These are phyloP conservation scores for Coelopa frigida DNA, from an alignment of 1,140 invertebrate species.

Conservation along the genomic window DNA sequence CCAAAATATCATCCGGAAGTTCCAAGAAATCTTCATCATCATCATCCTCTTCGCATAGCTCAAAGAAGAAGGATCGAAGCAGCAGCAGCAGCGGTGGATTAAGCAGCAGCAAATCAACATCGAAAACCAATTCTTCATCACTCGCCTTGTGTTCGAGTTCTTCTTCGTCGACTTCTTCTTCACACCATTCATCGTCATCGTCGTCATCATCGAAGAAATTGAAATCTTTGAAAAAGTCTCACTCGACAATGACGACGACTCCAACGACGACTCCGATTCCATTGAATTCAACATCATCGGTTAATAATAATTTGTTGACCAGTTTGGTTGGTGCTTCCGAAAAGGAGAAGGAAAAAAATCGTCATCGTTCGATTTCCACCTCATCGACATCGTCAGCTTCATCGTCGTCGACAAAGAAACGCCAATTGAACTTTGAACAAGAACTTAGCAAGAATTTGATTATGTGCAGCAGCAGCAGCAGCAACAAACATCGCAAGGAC, in stretches of 20 bases:
- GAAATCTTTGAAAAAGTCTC: conserved; percentile 5
- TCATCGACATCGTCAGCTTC: conserved; percentile 14
- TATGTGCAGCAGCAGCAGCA: conserved; percentile 24
- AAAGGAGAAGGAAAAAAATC: conserved; percentile 14
- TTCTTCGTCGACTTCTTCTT: too few species aligned
- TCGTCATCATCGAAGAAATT: too few species aligned
- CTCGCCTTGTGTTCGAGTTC: too few species aligned
- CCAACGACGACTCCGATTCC: too few species aligned
- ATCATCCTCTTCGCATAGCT: conserved; percentile 7
- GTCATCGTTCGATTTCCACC: conserved; percentile 31
- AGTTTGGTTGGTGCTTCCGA: too few species aligned
- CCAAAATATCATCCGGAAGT: conserved; percentile 7
- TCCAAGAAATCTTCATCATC: conserved; percentile 10
- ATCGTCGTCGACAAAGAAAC: conserved; percentile 20
- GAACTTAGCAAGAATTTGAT: conserved; percentile 29
- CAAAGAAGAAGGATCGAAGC: conserved; percentile 27
- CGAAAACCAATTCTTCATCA: conserved; percentile 3
- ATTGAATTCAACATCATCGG: too few species aligned
- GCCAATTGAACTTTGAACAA: conserved; percentile 39
- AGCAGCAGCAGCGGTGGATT: conserved; percentile 18
- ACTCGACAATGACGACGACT: conserved; percentile 4
- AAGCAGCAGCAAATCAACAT: conserved; percentile 10
- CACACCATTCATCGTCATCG: too few species aligned
- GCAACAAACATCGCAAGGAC: too few species aligned
- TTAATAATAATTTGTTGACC: too few species aligned